Percentiles rank a stretch among this genome's conserved stretches.
phyloP scores from a whole-genome alignment of 2,797 vertebrate genomes.

The Diceros bicornis region DNA sequence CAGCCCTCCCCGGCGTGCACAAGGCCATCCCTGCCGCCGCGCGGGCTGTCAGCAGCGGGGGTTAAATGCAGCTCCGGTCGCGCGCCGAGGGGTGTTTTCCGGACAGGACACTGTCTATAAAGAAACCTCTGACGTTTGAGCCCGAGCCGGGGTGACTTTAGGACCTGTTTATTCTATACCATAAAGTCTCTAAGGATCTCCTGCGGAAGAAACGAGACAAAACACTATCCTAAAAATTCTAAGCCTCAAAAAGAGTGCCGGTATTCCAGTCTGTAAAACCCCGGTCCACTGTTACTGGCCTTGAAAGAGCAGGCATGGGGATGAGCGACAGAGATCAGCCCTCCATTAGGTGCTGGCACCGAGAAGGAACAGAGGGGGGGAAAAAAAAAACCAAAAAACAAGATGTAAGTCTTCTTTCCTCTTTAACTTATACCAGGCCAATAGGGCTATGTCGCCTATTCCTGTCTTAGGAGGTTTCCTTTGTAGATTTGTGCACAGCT shows the following conservation, averaged over 20 bases:
- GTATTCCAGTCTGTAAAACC: not conserved
- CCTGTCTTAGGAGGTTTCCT: not conserved
- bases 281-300: not conserved
- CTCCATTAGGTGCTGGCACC: not conserved
- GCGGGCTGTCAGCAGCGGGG: not conserved
- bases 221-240: not conserved
- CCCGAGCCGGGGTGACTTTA: not conserved
- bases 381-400: not conserved
- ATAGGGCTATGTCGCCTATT: too few species aligned
- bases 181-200: not conserved
- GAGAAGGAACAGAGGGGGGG: not conserved
- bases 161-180: not conserved
- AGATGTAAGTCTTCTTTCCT: not conserved
- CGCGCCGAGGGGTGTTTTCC: not conserved
- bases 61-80: not conserved
- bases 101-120: not conserved
- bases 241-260: not conserved
- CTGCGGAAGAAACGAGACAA: not conserved
- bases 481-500: not conserved
- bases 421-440: not conserved
- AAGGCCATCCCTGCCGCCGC: conserved; percentile 2
- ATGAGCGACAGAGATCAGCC: not conserved
- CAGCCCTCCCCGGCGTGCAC: not conserved
- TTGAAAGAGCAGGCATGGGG: not conserved
- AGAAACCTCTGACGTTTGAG: not conserved